Evolutionary conservation across 2,888 invertebrate species (phyloP), one percentile per base, ranked within the genome.

Genomic region (Drosophila ochracea): DNA sequence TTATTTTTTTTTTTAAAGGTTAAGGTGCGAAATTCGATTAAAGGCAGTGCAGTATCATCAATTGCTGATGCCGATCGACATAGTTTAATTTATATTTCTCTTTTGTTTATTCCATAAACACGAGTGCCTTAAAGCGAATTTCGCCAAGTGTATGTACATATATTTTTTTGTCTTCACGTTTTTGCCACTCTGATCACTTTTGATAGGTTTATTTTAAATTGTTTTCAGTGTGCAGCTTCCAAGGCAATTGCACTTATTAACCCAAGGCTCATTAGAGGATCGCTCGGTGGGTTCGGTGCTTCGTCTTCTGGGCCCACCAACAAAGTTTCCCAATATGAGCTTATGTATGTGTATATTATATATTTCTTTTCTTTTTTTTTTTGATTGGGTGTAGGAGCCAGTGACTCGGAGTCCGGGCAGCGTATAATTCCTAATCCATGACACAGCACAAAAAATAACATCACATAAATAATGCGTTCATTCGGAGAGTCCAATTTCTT

Each of bases 341-440:
- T 43, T 41, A 1, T 30, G 58, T 47, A 25, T 25, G 25, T 25
- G 25, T 7, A 47, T 47, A 47, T 50, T 57, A 25, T 31, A 1
- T n/a, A n/a, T 43, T 47, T 43, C 4, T 6, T 57, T 54, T 35
- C 53, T 33, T 37, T 11, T 10, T 55, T 53, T 28, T 41, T 41
- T 50, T 53, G n/a, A 60, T 37, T 37, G 54, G 31, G 43, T 60
- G 67, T 73, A 84, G 66, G 82, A 78, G 65, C 75, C 54, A 30
- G 50, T 64, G 39, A 31, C 16, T 37, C 25, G 54, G 28, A 43
- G 50, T 60, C 52, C 65, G 62, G 65, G 7, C 21, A 10, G 33
- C n/a, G 79, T 78, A 81, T 86, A 83, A 89, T 81, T 91, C 91
- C 91, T 91, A 91, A 91, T 91, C 91, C 91, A 82, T 61, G 71